Percentiles rank a stretch among this genome's conserved stretches.
Conservation (phyloP, 2,113 vertebrate genomes). For the Ovibos moschatus region DNA sequence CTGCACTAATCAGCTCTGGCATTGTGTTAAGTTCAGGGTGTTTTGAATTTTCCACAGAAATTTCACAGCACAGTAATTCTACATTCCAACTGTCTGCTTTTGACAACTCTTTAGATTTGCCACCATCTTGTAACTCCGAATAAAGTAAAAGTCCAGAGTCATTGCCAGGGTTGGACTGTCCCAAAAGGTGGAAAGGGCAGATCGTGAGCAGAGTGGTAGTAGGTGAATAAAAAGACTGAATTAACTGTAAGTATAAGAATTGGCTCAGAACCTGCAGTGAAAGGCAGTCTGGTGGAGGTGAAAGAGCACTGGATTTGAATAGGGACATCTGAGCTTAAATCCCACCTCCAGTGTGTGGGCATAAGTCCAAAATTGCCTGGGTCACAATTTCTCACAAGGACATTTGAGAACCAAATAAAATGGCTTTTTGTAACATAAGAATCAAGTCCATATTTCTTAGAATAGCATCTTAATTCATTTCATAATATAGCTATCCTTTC, state of each 20-base stretch:
- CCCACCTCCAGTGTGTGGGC: not conserved
- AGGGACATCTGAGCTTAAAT: not conserved
- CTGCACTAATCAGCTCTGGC: constrained; percentile 53
- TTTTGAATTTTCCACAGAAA: constrained; percentile 66
- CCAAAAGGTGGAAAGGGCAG: not conserved
- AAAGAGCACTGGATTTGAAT: not conserved
- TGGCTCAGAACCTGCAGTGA: not conserved
- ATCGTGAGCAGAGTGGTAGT: not conserved
- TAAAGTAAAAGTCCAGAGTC: not conserved
- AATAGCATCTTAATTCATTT: not conserved
- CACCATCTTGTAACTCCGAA: not conserved
- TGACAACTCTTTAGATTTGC: constrained; percentile 61
- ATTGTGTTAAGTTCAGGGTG: not conserved
- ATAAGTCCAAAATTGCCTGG: not conserved
- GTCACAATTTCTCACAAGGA: not conserved
- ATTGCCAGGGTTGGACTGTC: not conserved
- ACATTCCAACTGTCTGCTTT: constrained; percentile 39
- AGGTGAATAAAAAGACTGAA: not conserved
- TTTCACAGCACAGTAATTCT: constrained; percentile 3
- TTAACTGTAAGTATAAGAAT: not conserved
- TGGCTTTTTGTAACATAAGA: not conserved
- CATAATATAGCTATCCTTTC: not conserved
- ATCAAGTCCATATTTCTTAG: not conserved
- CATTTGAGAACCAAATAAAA: not conserved
- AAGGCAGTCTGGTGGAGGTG: not conserved